Base-by-base conservation (phyloP, 2,113 vertebrate species). In the Hydrolagus affinis region DNA sequence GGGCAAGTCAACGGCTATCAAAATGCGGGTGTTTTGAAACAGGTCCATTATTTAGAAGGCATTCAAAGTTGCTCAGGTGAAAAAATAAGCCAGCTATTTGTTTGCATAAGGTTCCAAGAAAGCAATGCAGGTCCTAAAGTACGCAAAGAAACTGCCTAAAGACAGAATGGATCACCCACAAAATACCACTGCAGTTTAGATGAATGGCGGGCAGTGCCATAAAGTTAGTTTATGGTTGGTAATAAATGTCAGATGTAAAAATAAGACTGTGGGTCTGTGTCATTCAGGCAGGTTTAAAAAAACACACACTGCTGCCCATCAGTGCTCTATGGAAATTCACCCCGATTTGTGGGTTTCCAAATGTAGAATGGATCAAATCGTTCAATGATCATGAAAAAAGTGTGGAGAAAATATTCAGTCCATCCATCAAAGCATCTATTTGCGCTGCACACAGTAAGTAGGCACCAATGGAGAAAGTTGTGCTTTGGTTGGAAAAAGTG, bases 141-240 rank as follows among this genome's bases (percentile, higher is more conserved):
- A 71, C 23, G 19, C 72, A 74, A 44, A 44, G 72, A 73, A 32
- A 72, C 71, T 73, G 71, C 28, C 71, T 73, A 30, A 74, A 74
- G 14, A 17, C 15, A 19, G 32, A 74, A 44, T 74, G 28, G 72
- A 32, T 44, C 70, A 9, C 23, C 23, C 70, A 70, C 70, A 70
- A 70, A 70, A 70, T 70, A 7, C 69, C 21, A 70, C 9, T 70
- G 21, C 69, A 71, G 70, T 71, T 44, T 71, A 25, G 70, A 25
- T 71, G 25, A 71, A 71, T 25, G 19, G 9, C 25, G 70, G n/a
- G 1, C 70, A 71, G n/a, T 23, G 69, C 69, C 69, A 70, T 70
- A 70, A 10, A 23, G 0, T 23, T 23, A 23, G 4, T 70, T 23
- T 70, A 70, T 21, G 69, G 21, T 10, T n/a, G 69, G 21, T 70